Evolutionary conservation across 2,797 vertebrate genomes (phyloP), one percentile per base, ranked within the genome.

Genomic region (Cuniculus paca): DNA sequence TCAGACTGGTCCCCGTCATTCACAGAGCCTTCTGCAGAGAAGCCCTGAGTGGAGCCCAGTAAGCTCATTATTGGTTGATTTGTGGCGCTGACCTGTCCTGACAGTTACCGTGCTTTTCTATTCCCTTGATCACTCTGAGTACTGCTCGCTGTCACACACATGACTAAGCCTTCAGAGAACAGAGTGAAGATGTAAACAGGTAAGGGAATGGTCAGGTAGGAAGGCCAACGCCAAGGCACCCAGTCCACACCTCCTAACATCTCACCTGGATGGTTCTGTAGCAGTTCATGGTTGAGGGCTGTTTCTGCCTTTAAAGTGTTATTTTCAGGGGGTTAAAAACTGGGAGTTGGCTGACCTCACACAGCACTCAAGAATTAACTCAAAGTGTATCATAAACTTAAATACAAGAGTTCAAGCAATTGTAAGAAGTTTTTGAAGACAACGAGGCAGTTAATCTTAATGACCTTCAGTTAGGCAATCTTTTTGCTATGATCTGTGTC

Each of bases 1-100:
- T 28, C 28, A n/a, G 26, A 12, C 63, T 2, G 31, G 39, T 2
- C 8, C 50, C 24, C 1, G 0, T 60, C 10, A 11, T 6, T 4
- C 34, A n/a, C 39, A 74, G 54, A 74, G 4, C 5, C 22, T 22
- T 42, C 58, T n/a, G 24, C 4, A 48, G 28, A 26, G n/a, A 34
- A 54, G n/a, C 14, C 14, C 36, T 56, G 22, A 12, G 13, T 20
- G 48, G 22, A 9, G 17, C 19, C 16, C 12, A 17, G 17, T 0
- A 26, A 6, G 26, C 24, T 50, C 52, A 3, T 2, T 12, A 22
- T 22, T 31, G 17, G 13, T 2, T 3, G 42, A 52, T 4, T 19
- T 26, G 4, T 28, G 1, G 6, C 60, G 45, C 10, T 20, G 54
- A 22, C 26, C 22, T 26, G 26, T 48, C 19, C 54, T 16, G 14